Evolutionary conservation across 1,140 invertebrate species (phyloP), one percentile per base, ranked within the genome.

Genomic region (Calliphora vicina): DNA sequence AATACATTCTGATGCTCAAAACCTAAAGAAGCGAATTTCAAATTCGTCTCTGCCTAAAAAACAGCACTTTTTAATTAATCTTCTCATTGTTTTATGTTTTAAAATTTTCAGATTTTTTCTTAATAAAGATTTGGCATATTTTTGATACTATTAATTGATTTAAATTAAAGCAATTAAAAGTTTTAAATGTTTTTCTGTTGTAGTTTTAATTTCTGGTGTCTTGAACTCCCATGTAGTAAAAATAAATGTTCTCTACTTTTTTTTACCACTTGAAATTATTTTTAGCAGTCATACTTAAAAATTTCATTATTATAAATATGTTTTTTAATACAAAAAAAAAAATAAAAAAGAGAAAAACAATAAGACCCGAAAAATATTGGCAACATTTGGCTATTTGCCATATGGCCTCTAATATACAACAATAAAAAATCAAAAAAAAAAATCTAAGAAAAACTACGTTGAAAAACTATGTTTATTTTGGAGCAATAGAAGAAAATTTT

Each of bases 301-400:
- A 27, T 74, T 35, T 74, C 12, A 17, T 35, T n/a, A 74, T 35
- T 8, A 8, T 35, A 27, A 12, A 35, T 27, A 17, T 74, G 72
- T 27, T 35, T 74, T 74, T n/a, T 2, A 17, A 35, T 35, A 42
- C 2, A 73, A 3, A 26, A 15, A 27, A 74, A 27, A 74, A 35
- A 35, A 0, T 35, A 2, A 35, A 35, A 35, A 35, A n/a, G n/a
- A n/a, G n/a, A n/a, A n/a, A n/a, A n/a, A n/a, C n/a, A n/a, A n/a
- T n/a, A n/a, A n/a, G n/a, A n/a, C n/a, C 1, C 35, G 10, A 5
- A 35, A 35, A 74, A 35, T 74, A 74, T 74, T 74, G n/a, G 72
- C 72, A 74, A 74, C 72, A 42, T 26, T 74, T 74, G 72, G 72
- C 72, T 26, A 74, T 27, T 9, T 74, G 72, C 72, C 72, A 74